Base-by-base conservation (phyloP, 2,113 vertebrate genomes). In the Ivindomyrus marchei region DNA sequence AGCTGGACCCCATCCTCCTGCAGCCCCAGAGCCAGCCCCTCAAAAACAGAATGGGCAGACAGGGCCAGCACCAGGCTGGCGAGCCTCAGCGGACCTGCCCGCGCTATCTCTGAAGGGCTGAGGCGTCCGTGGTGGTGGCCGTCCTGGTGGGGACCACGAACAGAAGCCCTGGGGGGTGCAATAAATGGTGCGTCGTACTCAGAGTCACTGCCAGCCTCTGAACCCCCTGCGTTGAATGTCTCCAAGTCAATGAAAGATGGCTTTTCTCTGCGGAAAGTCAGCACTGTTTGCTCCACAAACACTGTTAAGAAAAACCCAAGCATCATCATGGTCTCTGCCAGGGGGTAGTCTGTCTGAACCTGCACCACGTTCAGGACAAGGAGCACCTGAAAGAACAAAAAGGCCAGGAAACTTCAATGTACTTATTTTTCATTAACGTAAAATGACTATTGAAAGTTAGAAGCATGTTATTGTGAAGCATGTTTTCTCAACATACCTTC, bases 191-290 rank as follows among this genome's bases (percentile, higher is more conserved):
- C 96, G 92, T 99, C 98, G 0, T 97, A 97, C 88, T 99, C 98
- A 0, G 98, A 99, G 96, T 99, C 98, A 0, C 98, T 99, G 90
- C 98, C 98, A 0, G 87, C 95, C 1, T 99, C 98, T 0, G 98
- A 98, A 27, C 97, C 97, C 0, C 94, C 95, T 0, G 97, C 97
- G 0, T 98, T 98, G 94, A 99, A 98, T 10, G 97, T 99, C 93
- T 99, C 97, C 89, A 99, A 92, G 95, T 97, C 96, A 4, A 99
- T 98, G 93, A 99, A 98, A 31, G 98, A 96, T 0, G 97, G 98
- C 7, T 96, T 97, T 91, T 99, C 97, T 92, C 96, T 98, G 92
- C 95, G 95, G 92, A 98, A 97, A 77, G 96, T 97, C 89, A 99
- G 93, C 56, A 99, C n/a, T 4, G 97, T 92, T 93, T 99, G 98